Evolutionary conservation across 1,140 invertebrate genomes (phyloP).

Genomic region (Trissolcus basalis): DNA sequence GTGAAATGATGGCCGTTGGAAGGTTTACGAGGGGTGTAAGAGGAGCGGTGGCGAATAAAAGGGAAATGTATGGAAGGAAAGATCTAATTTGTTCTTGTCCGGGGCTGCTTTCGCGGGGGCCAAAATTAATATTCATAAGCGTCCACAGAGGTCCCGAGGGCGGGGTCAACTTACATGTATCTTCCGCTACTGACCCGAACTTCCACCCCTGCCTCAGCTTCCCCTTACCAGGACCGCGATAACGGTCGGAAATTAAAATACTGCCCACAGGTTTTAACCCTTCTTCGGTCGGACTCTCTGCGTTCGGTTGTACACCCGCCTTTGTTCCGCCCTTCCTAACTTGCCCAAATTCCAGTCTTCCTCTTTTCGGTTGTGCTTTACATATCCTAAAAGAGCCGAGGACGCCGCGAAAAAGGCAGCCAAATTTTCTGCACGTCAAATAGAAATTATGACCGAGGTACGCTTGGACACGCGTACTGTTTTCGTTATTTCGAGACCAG

Average conservation of each 20-base stretch:
- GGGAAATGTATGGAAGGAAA: constrained; percentile 76
- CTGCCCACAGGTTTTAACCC: constrained; percentile 68
- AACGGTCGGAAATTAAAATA: constrained; percentile 76
- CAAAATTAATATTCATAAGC: constrained; percentile 77
- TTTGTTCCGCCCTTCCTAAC: constrained; percentile 59
- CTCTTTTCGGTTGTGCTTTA: constrained; percentile 42
- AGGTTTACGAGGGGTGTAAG: constrained; percentile 57
- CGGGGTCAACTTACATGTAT: constrained; percentile 77
- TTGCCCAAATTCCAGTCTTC: constrained; percentile 57
- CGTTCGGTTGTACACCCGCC: constrained; percentile 45
- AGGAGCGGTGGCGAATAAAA: constrained; percentile 69
- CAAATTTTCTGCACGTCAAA: constrained; percentile 56
- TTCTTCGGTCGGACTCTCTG: constrained; percentile 55
- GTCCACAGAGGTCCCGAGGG: constrained; percentile 75
- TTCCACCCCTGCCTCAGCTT: constrained; percentile 51
- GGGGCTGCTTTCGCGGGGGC: constrained; percentile 69
- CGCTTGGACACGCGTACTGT: constrained; percentile 33
- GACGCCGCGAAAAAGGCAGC: constrained; percentile 44
- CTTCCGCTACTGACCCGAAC: constrained; percentile 75
- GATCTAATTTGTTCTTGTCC: constrained; percentile 77
- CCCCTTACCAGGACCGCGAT: constrained; percentile 65
- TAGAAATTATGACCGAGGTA: constrained; percentile 44
- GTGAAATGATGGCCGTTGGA: constrained; percentile 47
- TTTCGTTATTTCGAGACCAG: constrained; percentile 48
- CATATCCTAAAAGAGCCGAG: constrained; percentile 43